Evolutionary conservation across 2,888 invertebrate species (phyloP), one percentile per base, ranked within the genome.

Genomic region (Dermolepida albohirtum): DNA sequence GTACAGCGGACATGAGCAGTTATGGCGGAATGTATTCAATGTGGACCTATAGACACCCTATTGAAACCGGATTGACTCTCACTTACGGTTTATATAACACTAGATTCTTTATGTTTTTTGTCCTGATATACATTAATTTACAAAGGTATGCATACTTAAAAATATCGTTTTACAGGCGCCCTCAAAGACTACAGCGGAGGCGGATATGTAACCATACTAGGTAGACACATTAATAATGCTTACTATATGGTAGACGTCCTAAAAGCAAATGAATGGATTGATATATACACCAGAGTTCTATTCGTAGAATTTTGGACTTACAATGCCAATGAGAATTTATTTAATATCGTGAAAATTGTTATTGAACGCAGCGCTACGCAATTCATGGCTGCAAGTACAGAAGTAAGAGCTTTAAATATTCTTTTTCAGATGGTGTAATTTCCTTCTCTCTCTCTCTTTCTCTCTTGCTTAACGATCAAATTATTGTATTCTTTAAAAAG

Each of bases 241-340:
- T 66, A 65, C 6, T 71, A 74, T 17, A 67, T 71, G 17, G 11
- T 75, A 14, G 50, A 71, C 16, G 71, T 71, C 41, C 55, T 73
- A 4, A 43, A 47, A 10, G 34, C 54, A 7, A 64, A 68, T 5
- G 47, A 70, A 50, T 75, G 75, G 75, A 69, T 75, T 16, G 71
- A 73, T 62, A 17, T 44, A n/a, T 62, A 52, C 5, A 70, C 74
- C 0, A 62, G 74, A 64, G 74, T 59, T 1, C n/a, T 74, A 27
- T 67, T 73, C 57, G 50, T 75, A 12, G 75, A 75, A 70, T 71
- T 72, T 49, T 71, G 71, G 64, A 64, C 72, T 10, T 75, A 75
- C 63, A 75, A 75, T 51, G 71, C 70, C 0, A 74, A 75, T 44
- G 68, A 70, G 7, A 74, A 74, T 62, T 68, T 75, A 16, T 75